Evolutionary conservation across 1,140 invertebrate species (phyloP).

Genomic region (Diorhabda carinulata): DNA sequence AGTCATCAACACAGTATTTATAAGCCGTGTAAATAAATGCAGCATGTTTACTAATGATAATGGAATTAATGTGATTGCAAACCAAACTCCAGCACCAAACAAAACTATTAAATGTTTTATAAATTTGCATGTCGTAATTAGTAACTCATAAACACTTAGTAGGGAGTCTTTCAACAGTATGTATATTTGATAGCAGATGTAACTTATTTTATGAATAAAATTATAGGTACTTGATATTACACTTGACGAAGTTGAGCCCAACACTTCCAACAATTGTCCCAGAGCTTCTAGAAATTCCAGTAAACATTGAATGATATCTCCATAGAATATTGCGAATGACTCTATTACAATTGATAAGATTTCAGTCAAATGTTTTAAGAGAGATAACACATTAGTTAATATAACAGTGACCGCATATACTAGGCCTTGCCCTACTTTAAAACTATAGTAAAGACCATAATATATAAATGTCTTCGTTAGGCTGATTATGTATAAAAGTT

Average conservation of each 20-base stretch:
- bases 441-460: constrained; percentile 26
- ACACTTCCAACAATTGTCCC: constrained; percentile 7
- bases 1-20: constrained; percentile 13
- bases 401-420: constrained; percentile 17
- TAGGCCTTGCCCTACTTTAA: constrained; percentile 29
- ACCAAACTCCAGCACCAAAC: constrained; percentile 34
- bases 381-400: not conserved
- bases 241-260: not conserved
- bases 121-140: constrained; percentile 17
- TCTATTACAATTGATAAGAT: constrained; percentile 24
- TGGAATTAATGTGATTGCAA: constrained; percentile 28
- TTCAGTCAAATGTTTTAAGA: constrained; percentile 7
- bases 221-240: constrained; percentile 1
- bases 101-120: constrained; percentile 25
- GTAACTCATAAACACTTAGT: not conserved
- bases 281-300: not conserved
- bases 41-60: constrained; percentile 18
- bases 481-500: not conserved
- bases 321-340: constrained; percentile 28
- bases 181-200: not conserved
- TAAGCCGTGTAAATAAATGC: constrained; percentile 4
- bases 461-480: constrained; percentile 9
- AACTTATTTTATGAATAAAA: not conserved
- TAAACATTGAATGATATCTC: constrained; percentile 23
- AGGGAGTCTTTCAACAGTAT: constrained; percentile 5